Conservation (phyloP, 2,797 vertebrate species). For the Erpetoichthys calabaricus region DNA sequence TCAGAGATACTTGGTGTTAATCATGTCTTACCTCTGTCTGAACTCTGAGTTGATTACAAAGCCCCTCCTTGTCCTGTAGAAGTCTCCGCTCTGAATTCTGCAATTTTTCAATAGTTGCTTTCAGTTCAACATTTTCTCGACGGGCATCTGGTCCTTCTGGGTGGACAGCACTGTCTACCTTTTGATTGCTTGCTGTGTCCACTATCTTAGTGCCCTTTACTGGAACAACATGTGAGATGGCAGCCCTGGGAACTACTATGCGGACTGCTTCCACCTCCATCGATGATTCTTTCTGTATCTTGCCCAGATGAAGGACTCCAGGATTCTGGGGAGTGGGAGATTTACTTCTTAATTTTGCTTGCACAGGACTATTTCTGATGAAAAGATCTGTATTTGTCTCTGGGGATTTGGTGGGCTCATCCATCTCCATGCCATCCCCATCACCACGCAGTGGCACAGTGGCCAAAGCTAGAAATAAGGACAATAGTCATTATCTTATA, state of each 20-base stretch:
- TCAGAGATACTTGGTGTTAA: too few species aligned
- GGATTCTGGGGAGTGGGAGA: constrained; percentile 39
- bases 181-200: constrained; percentile 39
- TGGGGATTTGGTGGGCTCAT: constrained; percentile 40
- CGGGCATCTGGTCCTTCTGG: constrained; percentile 42
- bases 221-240: constrained; percentile 59
- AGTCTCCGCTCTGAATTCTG: constrained; percentile 80
- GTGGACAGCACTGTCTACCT: constrained; percentile 45
- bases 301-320: constrained; percentile 79
- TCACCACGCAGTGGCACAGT: constrained; percentile 64
- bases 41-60: constrained; percentile 80
- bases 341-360: constrained; percentile 36
- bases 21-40: constrained; percentile 75
- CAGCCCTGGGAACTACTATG: constrained; percentile 76
- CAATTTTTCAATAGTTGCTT: constrained; percentile 64
- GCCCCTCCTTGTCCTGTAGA: constrained; percentile 88
- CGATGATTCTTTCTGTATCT: constrained; percentile 64
- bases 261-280: constrained; percentile 81
- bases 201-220: constrained; percentile 41
- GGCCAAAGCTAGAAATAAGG: constrained; percentile 25
- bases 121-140: constrained; percentile 58
- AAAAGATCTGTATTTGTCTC: constrained; percentile 41
- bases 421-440: constrained; percentile 95
- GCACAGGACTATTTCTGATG: constrained; percentile 22
- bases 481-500: constrained; percentile 15